Percentiles rank a stretch among this genome's conserved stretches.
phyloP scores from a whole-genome alignment of 2,113 vertebrate genomes.

The Willisornis vidua region DNA sequence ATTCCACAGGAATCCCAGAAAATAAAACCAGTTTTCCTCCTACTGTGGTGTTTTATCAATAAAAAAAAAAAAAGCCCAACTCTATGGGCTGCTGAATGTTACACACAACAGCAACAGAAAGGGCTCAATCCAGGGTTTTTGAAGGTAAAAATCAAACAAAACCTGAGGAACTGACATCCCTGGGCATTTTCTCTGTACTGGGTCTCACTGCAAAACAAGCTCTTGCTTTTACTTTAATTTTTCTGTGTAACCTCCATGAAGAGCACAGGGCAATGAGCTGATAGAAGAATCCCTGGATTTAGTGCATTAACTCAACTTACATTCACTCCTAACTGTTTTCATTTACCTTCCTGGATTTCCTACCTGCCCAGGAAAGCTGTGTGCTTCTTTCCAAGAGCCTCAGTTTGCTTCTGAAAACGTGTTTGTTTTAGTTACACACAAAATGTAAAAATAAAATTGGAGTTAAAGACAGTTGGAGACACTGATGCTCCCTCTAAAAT shows the following conservation, averaged over 20 bases:
- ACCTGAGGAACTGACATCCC: not conserved
- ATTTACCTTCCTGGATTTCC: not conserved
- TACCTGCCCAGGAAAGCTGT: not conserved
- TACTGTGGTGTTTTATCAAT: not conserved
- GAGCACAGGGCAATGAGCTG: not conserved
- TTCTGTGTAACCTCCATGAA: not conserved
- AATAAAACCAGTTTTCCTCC: not conserved
- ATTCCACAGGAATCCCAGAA: not conserved
- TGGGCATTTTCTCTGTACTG: not conserved
- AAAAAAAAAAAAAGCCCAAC: not conserved
- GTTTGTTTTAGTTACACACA: not conserved
- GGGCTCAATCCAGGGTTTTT: not conserved
- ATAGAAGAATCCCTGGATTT: not conserved
- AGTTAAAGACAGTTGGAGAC: not conserved
- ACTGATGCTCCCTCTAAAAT: not conserved
- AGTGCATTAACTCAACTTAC: not conserved
- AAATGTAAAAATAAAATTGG: not conserved
- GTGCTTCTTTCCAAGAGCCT: not conserved
- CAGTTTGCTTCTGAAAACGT: not conserved
- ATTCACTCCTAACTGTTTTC: not conserved
- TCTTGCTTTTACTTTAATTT: not conserved
- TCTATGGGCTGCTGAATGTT: not conserved
- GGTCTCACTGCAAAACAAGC: not conserved
- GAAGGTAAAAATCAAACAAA: not conserved
- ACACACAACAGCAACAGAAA: not conserved